A percentile compares a stretch with the other conserved stretches of the same genome.
Conservation (phyloP, 1,140 invertebrate species). For the Anadara kagoshimensis region DNA sequence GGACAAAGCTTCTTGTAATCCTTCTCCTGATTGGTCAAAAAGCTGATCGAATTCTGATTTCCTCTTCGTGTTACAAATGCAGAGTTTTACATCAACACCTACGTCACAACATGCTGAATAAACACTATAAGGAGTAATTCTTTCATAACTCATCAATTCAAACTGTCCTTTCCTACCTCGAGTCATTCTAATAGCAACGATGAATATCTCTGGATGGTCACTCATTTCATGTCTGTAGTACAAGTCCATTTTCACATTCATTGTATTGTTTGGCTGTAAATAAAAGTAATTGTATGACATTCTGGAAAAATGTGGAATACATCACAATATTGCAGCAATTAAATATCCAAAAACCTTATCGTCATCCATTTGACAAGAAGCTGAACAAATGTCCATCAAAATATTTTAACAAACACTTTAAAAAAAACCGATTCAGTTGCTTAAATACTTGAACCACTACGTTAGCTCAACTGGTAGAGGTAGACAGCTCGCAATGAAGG, state of each 20-base stretch:
- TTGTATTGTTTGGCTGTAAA: conserved; percentile 38
- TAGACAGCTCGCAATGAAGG: too few species aligned
- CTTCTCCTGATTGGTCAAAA: too few species aligned
- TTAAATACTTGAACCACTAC: too few species aligned
- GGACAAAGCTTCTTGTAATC: neutral
- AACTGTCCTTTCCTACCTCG: conserved; percentile 3
- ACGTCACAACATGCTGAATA: conserved; percentile 53
- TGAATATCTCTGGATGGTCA: conserved; percentile 48
- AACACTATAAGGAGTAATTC: conserved; percentile 53
- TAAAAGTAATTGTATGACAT: conserved; percentile 8
- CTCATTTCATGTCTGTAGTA: conserved; percentile 19
- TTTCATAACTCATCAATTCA: conserved; percentile 43
- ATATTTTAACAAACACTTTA: too few species aligned
- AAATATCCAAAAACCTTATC: neutral
- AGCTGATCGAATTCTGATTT: neutral
- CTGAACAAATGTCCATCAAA: neutral
- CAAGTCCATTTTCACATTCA: conserved; percentile 53
- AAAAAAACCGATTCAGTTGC: too few species aligned
- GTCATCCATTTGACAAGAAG: neutral
- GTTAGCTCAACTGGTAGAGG: too few species aligned
- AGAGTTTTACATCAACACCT: conserved; percentile 51
- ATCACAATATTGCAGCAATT: neutral
- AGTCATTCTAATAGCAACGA: conserved; percentile 41
- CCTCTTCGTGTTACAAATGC: conserved; percentile 44
- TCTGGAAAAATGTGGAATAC: neutral